These are phyloP conservation scores for Catocala sponsa DNA, from an alignment of 2,888 invertebrate species.

Conservation along the genomic window DNA sequence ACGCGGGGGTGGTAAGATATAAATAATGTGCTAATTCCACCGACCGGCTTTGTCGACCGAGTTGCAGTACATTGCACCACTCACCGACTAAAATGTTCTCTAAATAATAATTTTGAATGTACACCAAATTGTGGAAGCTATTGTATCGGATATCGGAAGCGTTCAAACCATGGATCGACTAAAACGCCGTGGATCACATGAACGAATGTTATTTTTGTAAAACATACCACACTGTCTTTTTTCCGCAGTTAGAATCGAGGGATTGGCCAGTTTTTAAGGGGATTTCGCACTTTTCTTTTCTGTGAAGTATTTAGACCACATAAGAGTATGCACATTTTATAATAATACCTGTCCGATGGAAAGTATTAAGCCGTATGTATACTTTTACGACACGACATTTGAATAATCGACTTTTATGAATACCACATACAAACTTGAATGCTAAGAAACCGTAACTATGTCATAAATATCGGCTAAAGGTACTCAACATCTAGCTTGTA, in stretches of 20 bases:
- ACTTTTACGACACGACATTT: no score
- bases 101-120: constrained; percentile 51
- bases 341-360: no score
- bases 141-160: constrained; percentile 52
- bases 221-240: background rate
- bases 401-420: constrained; percentile 27
- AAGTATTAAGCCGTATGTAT: no score
- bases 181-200: constrained; percentile 10
- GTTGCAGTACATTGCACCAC: constrained; percentile 66
- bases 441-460: no score
- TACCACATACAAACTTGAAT: constrained; percentile 2
- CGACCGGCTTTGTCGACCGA: constrained; percentile 67
- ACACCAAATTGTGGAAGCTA: constrained; percentile 38
- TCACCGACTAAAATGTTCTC: constrained; percentile 46
- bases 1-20: constrained; percentile 66
- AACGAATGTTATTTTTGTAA: constrained; percentile 11
- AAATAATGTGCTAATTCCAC: constrained; percentile 76
- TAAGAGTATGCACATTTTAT: no score
- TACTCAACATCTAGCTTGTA: no score
- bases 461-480: no score
- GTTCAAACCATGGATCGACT: constrained; percentile 21
- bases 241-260: background rate
- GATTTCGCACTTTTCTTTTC: no score
- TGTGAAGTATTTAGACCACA: no score
- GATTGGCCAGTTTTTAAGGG: no score